Base-by-base conservation (phyloP, 2,113 vertebrate genomes). In the Pholis gunnellus region DNA sequence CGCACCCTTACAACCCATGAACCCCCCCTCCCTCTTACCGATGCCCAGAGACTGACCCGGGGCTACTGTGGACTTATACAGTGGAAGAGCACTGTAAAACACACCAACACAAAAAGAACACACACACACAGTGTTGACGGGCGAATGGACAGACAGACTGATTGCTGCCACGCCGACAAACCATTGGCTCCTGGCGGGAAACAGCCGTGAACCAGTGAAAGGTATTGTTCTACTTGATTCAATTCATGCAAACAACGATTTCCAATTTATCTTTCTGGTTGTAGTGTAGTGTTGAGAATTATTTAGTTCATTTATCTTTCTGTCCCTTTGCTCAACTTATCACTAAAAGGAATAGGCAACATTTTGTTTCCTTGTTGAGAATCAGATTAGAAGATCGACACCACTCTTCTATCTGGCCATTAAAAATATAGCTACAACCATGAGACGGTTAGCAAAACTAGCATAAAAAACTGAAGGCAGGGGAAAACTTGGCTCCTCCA, bases 11-110 rank as follows among this genome's bases (percentile, higher is more conserved):
- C 78, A 78, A 48, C 67, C 78, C 50, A 27, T 29, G 31, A 63
- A 84, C 66, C 61, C 29, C 18, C 34, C 52, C 72, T 22, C 61
- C 84, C 75, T 60, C n/a, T 13, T 54, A 87, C 91, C 77, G 71
- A 92, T 2, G 36, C 89, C 87, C 89, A 92, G 88, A 91, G 88
- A 90, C 91, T 84, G 86, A 92, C 64, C 88, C 67, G 64, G 88
- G 79, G 82, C 86, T 82, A 90, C 93, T 93, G 92, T 93, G 93
- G 92, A 94, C 86, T 84, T 68, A 74, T 72, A 73, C 76, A 82
- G 79, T 83, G 81, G 75, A 90, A 75, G 84, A 89, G 61, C 81
- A 90, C 78, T 89, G 87, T 87, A 82, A 76, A 88, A 88, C 70
- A 81, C 76, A 78, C 42, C 18, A 3, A 83, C 73, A 74, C 36